These are phyloP conservation scores for Xanthia togata DNA, from an alignment of 2,888 invertebrate species.

Conservation along the genomic window DNA sequence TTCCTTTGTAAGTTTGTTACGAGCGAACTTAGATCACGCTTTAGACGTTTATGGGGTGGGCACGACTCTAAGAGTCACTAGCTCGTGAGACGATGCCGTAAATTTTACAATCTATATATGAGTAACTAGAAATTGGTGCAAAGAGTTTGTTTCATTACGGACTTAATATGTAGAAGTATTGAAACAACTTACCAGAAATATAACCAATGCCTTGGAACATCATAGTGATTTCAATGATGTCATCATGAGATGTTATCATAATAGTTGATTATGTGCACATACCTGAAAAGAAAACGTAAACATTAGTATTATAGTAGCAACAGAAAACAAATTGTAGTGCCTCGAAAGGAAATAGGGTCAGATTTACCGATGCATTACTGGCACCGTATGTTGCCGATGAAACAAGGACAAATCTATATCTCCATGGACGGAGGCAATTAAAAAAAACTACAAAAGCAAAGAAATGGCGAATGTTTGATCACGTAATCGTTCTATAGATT, in stretches of 20 bases:
- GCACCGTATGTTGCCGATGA: not conserved
- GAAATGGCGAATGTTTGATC: not conserved
- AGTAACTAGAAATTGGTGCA: not conserved
- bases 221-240: not conserved
- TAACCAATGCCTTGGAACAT: not conserved
- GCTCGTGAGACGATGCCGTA: constrained; percentile 36
- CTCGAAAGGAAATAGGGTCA: not conserved
- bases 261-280: constrained; percentile 22
- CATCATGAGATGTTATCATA: not conserved
- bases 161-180: not conserved
- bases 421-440: not conserved
- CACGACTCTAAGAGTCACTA: constrained; percentile 39
- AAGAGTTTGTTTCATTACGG: not conserved
- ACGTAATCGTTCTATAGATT: not conserved
- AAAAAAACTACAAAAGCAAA: not conserved
- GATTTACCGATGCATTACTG: not conserved
- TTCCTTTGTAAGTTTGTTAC: constrained; percentile 61
- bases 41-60: constrained; percentile 47
- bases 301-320: constrained; percentile 26
- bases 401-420: not conserved
- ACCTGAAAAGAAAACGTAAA: constrained; percentile 54
- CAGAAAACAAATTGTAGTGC: not conserved
- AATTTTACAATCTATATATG: constrained; percentile 12
- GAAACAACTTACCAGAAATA: constrained; percentile 33
- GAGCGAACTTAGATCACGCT: constrained; percentile 54